These are phyloP conservation scores for Erethizon dorsatum DNA, from an alignment of 2,797 vertebrate species.

Conservation along the genomic window DNA sequence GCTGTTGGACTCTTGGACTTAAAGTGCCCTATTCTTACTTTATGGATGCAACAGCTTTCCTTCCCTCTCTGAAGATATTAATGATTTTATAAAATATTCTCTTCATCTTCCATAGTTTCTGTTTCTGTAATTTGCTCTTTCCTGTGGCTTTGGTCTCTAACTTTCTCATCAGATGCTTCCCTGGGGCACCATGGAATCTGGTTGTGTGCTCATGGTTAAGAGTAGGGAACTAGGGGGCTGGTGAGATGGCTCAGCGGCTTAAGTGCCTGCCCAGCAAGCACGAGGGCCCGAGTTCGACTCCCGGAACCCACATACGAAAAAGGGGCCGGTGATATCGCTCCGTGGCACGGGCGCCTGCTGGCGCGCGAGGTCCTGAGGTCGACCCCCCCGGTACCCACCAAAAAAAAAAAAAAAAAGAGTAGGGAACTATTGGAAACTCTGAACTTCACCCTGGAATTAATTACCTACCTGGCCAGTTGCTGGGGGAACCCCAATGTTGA, in stretches of 20 bases:
- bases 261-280: too few species aligned
- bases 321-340: too few species aligned
- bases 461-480: not conserved
- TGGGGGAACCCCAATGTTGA: not conserved
- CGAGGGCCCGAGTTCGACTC: too few species aligned
- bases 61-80: not conserved
- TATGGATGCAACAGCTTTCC: not conserved
- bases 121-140: slow-evolving; percentile 2
- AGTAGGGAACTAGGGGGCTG: too few species aligned
- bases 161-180: not conserved
- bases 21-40: not conserved
- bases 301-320: too few species aligned
- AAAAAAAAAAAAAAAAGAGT: not conserved
- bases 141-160: not conserved
- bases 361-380: too few species aligned
- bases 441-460: not conserved
- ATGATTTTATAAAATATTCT: not conserved
- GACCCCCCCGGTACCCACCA: too few species aligned
- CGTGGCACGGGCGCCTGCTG: too few species aligned
- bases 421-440: not conserved
- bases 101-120: not conserved
- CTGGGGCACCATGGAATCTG: not conserved
- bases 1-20: not conserved
- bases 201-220: not conserved
- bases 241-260: too few species aligned